phyloP scores from a whole-genome alignment of 2,888 invertebrate genomes.

The Pollenia griseotomentosa region DNA sequence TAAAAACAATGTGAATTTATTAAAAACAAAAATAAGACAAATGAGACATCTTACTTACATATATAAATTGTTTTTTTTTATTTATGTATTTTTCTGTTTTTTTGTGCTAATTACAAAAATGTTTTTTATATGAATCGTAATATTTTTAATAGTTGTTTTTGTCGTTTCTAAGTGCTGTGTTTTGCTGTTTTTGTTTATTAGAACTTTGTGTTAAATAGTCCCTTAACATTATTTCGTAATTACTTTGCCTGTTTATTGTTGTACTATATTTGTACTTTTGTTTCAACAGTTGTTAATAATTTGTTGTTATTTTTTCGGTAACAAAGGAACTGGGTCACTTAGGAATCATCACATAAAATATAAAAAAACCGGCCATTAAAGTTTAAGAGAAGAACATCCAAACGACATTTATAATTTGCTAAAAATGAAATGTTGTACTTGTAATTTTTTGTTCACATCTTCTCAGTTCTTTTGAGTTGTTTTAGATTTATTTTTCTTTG shows the following conservation, averaged over 20 bases:
- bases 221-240: constrained; percentile 71
- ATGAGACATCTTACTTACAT: no score
- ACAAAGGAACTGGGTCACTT: constrained; percentile 49
- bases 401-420: constrained; percentile 49
- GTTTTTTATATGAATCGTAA: constrained; percentile 4
- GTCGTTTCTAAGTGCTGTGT: constrained; percentile 1
- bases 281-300: constrained; percentile 17
- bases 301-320: not conserved
- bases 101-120: constrained; percentile 68
- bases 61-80: not conserved
- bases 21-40: no score
- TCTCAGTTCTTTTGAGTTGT: constrained; percentile 11
- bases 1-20: no score
- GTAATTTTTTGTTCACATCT: not conserved
- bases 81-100: constrained; percentile 24
- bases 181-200: constrained; percentile 50
- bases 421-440: not conserved
- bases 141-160: constrained; percentile 10
- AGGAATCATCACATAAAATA: constrained; percentile 44
- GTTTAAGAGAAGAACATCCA: constrained; percentile 34
- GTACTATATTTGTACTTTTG: constrained; percentile 4
- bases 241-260: constrained; percentile 47
- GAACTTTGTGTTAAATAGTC: constrained; percentile 68
- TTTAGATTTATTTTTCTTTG: not conserved
- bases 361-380: constrained; percentile 21